A percentile compares a stretch with the other conserved stretches of the same genome.
These are phyloP conservation scores for Stenodema calcarata DNA, from an alignment of 2,888 invertebrate species.

Conservation along the genomic window DNA sequence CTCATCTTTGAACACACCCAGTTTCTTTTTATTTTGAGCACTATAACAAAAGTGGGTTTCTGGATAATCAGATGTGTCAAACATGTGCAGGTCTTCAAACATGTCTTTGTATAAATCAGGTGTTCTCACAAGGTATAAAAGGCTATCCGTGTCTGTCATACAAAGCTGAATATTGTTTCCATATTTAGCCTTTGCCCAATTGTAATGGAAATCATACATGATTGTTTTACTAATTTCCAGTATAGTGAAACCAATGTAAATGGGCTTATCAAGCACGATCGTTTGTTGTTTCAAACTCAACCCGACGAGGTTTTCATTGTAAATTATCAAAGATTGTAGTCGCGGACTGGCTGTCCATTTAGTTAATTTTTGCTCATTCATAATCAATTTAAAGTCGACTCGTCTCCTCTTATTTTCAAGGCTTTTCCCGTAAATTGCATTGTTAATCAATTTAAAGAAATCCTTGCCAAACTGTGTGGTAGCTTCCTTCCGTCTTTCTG, in stretches of 20 bases:
- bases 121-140: too few relatives aligned
- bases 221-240: conserved; percentile 29
- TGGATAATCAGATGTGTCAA: too few relatives aligned
- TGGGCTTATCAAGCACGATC: conserved; percentile 37
- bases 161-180: too few relatives aligned
- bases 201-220: conserved; percentile 38
- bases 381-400: conserved; percentile 26
- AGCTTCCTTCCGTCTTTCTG: conserved; percentile 54
- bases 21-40: too few relatives aligned
- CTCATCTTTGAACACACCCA: too few relatives aligned
- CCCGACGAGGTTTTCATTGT: conserved; percentile 28
- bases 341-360: conserved; percentile 37
- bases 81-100: too few relatives aligned
- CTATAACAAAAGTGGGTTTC: too few relatives aligned
- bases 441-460: conserved; percentile 61
- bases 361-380: not conserved
- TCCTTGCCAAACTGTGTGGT: conserved; percentile 60
- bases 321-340: not conserved
- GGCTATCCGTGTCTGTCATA: too few relatives aligned
- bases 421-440: conserved; percentile 61
- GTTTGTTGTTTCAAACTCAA: conserved; percentile 35
- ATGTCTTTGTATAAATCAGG: too few relatives aligned
- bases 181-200: not conserved
- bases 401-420: conserved; percentile 57
- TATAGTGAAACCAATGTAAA: conserved; percentile 35